Conservation (phyloP, 2,113 vertebrate species). For the Lasiurus cinereus region DNA sequence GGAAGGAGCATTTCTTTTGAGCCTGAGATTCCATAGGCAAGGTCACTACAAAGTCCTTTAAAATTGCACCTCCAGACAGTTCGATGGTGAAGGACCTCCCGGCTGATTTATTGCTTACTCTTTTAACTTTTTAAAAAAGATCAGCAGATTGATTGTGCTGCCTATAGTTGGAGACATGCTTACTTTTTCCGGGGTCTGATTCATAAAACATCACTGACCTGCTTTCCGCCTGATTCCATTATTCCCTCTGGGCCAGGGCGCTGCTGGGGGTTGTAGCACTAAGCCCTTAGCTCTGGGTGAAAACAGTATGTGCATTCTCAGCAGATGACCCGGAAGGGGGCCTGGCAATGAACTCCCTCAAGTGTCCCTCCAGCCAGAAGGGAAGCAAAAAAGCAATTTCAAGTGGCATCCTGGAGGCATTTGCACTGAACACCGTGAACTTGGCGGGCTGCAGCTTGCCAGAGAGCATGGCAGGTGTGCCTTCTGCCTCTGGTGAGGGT, state of each 20-base stretch:
- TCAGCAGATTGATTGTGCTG: conserved; percentile 75
- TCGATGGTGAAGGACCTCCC: conserved; percentile 48
- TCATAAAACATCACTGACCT: conserved; percentile 70
- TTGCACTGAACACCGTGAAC: neutral
- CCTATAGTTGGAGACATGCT: conserved; percentile 56
- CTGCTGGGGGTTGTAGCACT: neutral
- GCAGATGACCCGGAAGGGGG: neutral
- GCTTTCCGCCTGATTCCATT: conserved; percentile 38
- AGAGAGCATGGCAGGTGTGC: neutral
- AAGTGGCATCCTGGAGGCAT: neutral
- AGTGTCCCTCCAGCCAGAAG: neutral
- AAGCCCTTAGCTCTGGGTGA: neutral
- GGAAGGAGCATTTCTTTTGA: conserved; percentile 18
- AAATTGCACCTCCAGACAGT: conserved; percentile 64
- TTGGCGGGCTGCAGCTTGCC: neutral
- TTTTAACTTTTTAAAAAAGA: conserved; percentile 74
- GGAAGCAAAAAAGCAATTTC: neutral
- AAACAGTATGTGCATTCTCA: neutral
- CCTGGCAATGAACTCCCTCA: neutral
- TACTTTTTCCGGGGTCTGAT: conserved; percentile 68
- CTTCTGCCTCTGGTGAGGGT: neutral
- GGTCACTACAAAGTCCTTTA: conserved; percentile 75
- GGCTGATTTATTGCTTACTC: conserved; percentile 81
- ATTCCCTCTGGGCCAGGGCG: neutral
- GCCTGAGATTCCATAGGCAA: conserved; percentile 70